phyloP scores from a whole-genome alignment of 2,113 vertebrate species.

The Myocastor coypus region DNA sequence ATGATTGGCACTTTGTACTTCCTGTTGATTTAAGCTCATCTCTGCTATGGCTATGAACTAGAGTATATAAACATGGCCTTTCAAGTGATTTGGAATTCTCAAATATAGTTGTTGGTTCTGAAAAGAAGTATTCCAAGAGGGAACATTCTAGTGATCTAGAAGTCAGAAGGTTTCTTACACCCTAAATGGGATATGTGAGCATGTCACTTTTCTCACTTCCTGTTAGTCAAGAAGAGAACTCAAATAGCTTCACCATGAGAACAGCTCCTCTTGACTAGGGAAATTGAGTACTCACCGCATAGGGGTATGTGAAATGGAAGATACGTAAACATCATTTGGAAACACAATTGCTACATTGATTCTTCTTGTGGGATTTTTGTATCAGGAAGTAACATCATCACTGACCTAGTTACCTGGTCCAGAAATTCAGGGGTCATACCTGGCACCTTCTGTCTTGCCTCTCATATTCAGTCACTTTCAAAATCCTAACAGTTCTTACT shows the following conservation, averaged over 20 bases:
- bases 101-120: background rate
- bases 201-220: background rate
- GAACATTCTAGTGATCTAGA: background rate
- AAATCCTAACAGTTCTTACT: background rate
- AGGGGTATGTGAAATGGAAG: background rate
- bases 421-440: no score
- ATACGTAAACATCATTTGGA: background rate
- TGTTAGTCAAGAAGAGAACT: background rate
- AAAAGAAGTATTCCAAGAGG: background rate
- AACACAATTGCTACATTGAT: background rate
- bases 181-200: background rate
- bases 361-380: background rate
- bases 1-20: background rate
- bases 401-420: background rate
- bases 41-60: background rate
- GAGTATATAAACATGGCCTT: background rate
- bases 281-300: background rate
- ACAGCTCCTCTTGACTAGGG: background rate
- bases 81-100: background rate
- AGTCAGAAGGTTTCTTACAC: background rate
- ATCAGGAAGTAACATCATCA: background rate
- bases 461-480: background rate
- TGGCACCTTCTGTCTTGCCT: background rate
- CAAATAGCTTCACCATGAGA: background rate
- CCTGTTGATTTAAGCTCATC: background rate